Evolutionary conservation across 2,113 vertebrate genomes (phyloP), one percentile per base, ranked within the genome.

Genomic region (Dasyurus viverrinus): DNA sequence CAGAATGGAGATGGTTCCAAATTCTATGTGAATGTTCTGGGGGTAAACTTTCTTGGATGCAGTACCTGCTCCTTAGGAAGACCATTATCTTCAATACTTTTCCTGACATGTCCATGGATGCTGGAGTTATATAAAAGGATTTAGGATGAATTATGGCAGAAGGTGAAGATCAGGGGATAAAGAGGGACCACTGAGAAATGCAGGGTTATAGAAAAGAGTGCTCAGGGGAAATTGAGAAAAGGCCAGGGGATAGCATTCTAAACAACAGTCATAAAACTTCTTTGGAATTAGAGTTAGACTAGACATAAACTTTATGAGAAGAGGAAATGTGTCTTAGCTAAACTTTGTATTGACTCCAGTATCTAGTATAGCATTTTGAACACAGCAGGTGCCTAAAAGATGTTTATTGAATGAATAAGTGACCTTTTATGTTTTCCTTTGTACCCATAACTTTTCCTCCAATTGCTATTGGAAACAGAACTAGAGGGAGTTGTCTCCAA

Each of bases 11-110:
- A 53, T 1, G n/a, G 26, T 53, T 96, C 95, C 92, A 95, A 16
- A 90, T 95, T 96, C 94, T 93, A 91, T 95, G n/a, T 16, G 91
- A 92, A 53, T 50, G 76, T 92, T 94, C 93, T 54, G 90, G 94
- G 92, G 36, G 50, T 57, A 42, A 52, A 23, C 8, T 54, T 97
- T 96, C 96, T 96, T 1, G 25, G 96, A 97, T 97, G 89, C 92
- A 30, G 94, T 76, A 84, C 42, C 68, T 19, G n/a, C 7, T 23
- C 68, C 19, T n/a, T 42, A 84, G n/a, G n/a, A 84, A 84, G 68
- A 23, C 36, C 6, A 8, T 84, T 84, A 84, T 84, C 24, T 26
- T 47, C 27, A 84, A 30, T 3, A 53, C 55, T 42, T 92, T 30
- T 89, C 22, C 25, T 53, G 36, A 54, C 36, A 42, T 84, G 68